Evolutionary conservation across 2,113 vertebrate species (phyloP), one percentile per base, ranked within the genome.

Genomic region (Galeopterus variegatus): DNA sequence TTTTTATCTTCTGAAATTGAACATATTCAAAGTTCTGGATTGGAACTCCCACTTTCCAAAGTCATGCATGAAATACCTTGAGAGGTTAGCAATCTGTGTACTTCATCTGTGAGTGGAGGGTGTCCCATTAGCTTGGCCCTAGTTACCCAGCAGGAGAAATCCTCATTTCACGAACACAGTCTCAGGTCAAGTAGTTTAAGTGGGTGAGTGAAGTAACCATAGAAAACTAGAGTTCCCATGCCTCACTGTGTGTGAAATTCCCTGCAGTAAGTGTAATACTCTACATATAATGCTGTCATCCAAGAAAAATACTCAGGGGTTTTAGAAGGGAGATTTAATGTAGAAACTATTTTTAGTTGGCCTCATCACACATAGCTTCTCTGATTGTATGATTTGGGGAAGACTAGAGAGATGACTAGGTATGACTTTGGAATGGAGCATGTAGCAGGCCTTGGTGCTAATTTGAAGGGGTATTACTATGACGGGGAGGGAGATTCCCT

Each of bases 1-100:
- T 45, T 83, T 8, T 13, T 50, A 62, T 92, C 62, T 80, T 93
- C 28, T 33, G 86, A 77, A 97, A 83, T 13, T 26, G 41, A 91
- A 73, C 28, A 45, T 33, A 73, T 52, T 82, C 48, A 48, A 72
- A 77, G 41, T 73, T 95, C 65, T 91, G 82, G 64, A 73, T 90
- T 12, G 18, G 41, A 80, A 88, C 70, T 58, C 18, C 23, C 5
- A 19, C 28, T 84, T 90, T 70, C 76, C 75, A 88, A 75, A 64
- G 64, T 11, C 36, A 23, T 33, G 28, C 6, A 7, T 0, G 17
- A 65, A 60, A 36, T 33, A 41, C 83, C 45, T 81, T 36, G 56
- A 60, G 65, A 88, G 70, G 84, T 28, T 58, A 72, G 31, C 41
- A 79, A 31, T 52, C 23, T 31, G 5, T 72, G 12, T 31, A 26